Conservation (phyloP, 35 echinoderm and acorn worm genomes). For the Eucidaris tribuloides region DNA sequence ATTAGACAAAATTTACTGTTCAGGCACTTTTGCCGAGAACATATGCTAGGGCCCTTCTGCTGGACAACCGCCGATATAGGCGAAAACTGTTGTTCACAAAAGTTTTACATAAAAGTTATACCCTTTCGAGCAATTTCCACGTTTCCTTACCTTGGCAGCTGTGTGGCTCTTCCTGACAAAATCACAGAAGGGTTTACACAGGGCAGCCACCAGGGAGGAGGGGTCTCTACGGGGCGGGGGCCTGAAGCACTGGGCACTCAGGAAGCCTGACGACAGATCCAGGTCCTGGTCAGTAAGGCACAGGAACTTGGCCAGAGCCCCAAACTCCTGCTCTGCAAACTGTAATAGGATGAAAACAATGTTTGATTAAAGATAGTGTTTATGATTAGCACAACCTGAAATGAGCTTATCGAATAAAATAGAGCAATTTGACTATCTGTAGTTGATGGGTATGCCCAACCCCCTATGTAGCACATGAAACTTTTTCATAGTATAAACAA, state of each 20-base stretch:
- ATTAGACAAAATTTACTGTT: no score
- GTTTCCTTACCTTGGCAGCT: slow-evolving; percentile 43
- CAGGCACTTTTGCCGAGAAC: no score
- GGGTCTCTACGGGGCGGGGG: slow-evolving; percentile 46
- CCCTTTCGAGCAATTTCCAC: background rate
- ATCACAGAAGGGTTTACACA: slow-evolving; percentile 67
- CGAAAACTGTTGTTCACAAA: no score
- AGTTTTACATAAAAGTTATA: background rate
- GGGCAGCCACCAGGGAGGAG: slow-evolving; percentile 20
- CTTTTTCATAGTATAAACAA: no score
- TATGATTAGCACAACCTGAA: no score
- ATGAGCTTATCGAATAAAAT: no score
- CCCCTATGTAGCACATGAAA: no score
- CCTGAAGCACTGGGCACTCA: slow-evolving; percentile 51
- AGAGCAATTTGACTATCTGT: no score
- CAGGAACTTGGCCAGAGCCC: slow-evolving; percentile 48
- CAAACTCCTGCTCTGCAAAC: slow-evolving; percentile 47
- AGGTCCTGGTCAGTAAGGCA: background rate
- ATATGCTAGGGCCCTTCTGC: no score
- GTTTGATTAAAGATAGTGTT: no score
- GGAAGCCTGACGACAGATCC: background rate
- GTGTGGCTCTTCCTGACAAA: slow-evolving; percentile 52
- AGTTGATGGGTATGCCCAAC: no score
- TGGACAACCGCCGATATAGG: no score
- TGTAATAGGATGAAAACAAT: background rate